Evolutionary conservation across 2,797 vertebrate genomes (phyloP).

Genomic region (Ctenochaetus hawaiiensis): DNA sequence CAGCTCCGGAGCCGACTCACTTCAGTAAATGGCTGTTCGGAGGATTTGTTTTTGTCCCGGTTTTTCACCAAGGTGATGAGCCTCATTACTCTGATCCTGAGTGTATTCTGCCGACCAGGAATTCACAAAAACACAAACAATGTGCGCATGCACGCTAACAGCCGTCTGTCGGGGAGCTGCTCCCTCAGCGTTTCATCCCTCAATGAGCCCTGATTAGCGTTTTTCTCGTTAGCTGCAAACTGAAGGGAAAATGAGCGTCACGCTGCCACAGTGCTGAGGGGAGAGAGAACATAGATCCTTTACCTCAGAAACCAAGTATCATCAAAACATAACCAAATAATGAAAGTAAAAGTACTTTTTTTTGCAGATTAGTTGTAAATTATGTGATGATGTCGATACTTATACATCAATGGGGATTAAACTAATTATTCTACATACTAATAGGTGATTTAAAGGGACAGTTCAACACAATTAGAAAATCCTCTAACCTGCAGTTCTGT

Average conservation of each 20-base stretch:
- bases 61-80: slow-evolving; percentile 64
- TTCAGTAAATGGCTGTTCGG: slow-evolving; percentile 52
- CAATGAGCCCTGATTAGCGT: slow-evolving; percentile 68
- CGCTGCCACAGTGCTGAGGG: background rate
- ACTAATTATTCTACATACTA: background rate
- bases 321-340: background rate
- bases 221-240: slow-evolving; percentile 7
- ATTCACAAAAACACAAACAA: slow-evolving; percentile 67
- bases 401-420: background rate
- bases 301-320: background rate
- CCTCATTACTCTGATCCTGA: slow-evolving; percentile 73
- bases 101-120: slow-evolving; percentile 59
- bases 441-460: no score
- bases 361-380: background rate
- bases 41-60: background rate
- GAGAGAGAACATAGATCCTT: background rate
- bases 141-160: slow-evolving; percentile 51
- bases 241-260: slow-evolving; percentile 14
- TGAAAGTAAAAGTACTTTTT: background rate
- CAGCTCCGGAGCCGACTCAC: slow-evolving; percentile 24
- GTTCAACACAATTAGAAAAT: no score
- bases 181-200: slow-evolving; percentile 61
- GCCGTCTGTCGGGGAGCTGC: slow-evolving; percentile 42
- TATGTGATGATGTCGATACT: no score
- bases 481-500: no score